Evolutionary conservation across 2,113 vertebrate genomes (phyloP), one percentile per base, ranked within the genome.

Genomic region (Sinosuthora webbiana): DNA sequence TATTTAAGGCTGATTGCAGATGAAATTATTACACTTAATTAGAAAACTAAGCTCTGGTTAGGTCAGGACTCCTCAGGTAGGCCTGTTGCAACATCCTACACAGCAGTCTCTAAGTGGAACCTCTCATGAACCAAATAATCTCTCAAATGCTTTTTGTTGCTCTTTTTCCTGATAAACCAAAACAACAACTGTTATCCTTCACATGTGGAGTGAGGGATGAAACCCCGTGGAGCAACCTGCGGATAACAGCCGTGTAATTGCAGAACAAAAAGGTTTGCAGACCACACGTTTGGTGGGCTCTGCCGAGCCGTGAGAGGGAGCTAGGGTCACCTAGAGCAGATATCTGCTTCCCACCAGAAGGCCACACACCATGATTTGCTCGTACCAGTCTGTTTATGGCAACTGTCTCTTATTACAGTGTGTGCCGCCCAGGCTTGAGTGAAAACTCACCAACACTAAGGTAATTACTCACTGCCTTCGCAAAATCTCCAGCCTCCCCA

Each of bases 371-470:
- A 94, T 69, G 97, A 95, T 95, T 94, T 97, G 74, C 96, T 97
- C 23, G 6, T 97, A 93, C 96, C 95, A 87, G 93, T 98, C 97
- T 98, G 98, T 98, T 98, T 98, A 98, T 97, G 98, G 97, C 97
- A 98, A 98, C 98, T 98, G 98, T 98, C 98, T 99, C 98, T 98
- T 98, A 83, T 98, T 98, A 98, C 97, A 98, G 96, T 98, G 94
- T 98, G 94, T 91, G 78, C 97, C 39, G 91, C 98, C 97, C 96
- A 87, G 97, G 98, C 98, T 94, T 95, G 97, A 96, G 98, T 97
- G 95, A 97, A 98, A 95, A 98, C 96, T 97, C 98, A 98, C 98
- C 98, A 98, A 96, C 79, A 90, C 97, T 44, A 91, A 96, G 98
- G 97, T 98, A 98, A 98, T 98, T 98, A 98, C 98, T 98, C 97